These are phyloP conservation scores for Pangasius krempfi DNA, from an alignment of 2,797 vertebrate species.

Conservation along the genomic window DNA sequence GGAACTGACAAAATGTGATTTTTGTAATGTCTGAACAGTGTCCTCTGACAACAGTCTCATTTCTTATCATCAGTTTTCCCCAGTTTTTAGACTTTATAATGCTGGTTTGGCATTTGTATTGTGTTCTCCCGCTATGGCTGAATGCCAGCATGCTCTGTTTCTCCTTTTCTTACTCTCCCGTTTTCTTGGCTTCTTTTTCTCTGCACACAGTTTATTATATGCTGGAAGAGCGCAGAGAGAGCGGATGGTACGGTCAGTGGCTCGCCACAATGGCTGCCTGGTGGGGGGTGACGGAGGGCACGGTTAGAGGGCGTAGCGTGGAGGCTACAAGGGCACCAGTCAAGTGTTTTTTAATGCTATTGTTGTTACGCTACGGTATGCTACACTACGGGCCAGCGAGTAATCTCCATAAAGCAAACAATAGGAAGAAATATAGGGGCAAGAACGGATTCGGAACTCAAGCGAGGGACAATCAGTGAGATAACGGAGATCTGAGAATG, in stretches of 20 bases:
- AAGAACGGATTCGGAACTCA: conserved; percentile 15
- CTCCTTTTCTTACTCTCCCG: conserved; percentile 74
- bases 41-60: neutral
- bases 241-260: conserved; percentile 80
- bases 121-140: conserved; percentile 70
- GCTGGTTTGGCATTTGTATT: conserved; percentile 76
- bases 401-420: conserved; percentile 69
- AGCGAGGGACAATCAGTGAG: neutral
- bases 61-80: conserved; percentile 28
- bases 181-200: conserved; percentile 62
- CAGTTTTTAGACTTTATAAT: conserved; percentile 67
- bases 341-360: conserved; percentile 70
- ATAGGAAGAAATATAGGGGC: conserved; percentile 61
- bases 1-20: conserved; percentile 26
- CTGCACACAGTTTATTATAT: conserved; percentile 55
- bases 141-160: conserved; percentile 71
- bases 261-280: conserved; percentile 72
- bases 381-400: conserved; percentile 72
- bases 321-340: conserved; percentile 77
- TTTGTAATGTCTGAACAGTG: conserved; percentile 22
- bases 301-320: conserved; percentile 69
- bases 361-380: conserved; percentile 54
- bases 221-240: conserved; percentile 68
- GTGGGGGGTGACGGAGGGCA: conserved; percentile 68
- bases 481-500: neutral